Evolutionary conservation across 2,113 vertebrate genomes (phyloP).

Genomic region (Podocnemis expansa): DNA sequence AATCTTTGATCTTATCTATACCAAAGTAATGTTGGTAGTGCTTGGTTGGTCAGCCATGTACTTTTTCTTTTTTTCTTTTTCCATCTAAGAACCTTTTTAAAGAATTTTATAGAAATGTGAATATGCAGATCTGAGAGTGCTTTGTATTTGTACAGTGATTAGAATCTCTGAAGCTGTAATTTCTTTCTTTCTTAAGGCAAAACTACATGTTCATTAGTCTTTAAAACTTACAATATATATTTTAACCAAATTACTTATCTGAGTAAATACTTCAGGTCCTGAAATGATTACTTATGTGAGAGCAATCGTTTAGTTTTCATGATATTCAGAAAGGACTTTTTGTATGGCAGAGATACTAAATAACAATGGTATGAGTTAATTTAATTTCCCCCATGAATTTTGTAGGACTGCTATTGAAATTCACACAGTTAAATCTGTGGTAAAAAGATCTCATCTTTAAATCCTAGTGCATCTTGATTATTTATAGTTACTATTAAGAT

Average conservation of each 20-base stretch:
- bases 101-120: neutral
- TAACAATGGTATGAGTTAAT: neutral
- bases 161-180: neutral
- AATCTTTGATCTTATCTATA: neutral
- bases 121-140: neutral
- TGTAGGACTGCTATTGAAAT: neutral
- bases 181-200: neutral
- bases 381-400: neutral
- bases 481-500: neutral
- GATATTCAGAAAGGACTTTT: neutral
- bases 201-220: neutral
- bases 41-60: neutral
- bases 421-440: neutral
- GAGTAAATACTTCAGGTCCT: neutral
- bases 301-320: neutral
- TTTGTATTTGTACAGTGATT: neutral
- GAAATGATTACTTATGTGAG: neutral
- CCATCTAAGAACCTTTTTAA: neutral
- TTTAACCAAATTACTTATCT: neutral
- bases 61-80: neutral
- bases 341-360: neutral
- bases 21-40: neutral
- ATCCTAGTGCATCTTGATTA: neutral
- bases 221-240: neutral
- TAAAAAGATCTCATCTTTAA: neutral